These are phyloP conservation scores for Ooceraea biroi DNA, from an alignment of 1,140 invertebrate genomes.

Conservation along the genomic window DNA sequence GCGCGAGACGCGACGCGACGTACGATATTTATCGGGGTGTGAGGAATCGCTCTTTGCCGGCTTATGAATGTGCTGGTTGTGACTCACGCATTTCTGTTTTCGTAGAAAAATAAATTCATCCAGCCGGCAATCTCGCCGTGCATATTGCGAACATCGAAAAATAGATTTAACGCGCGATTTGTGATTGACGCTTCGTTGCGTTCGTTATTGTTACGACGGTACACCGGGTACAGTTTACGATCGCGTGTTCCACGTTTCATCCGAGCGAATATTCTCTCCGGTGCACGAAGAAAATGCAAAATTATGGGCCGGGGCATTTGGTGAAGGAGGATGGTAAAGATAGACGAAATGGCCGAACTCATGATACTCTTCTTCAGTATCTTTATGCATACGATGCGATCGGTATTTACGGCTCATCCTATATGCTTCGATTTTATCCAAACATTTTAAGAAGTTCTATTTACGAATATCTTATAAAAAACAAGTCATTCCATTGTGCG, in stretches of 20 bases:
- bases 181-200: slow-evolving; percentile 41
- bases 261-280: slow-evolving; percentile 22
- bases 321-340: background rate
- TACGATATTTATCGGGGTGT: background rate
- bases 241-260: slow-evolving; percentile 1
- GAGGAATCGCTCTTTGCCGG: slow-evolving; percentile 17
- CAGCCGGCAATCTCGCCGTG: background rate
- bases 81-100: slow-evolving; percentile 37
- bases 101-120: slow-evolving; percentile 7
- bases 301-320: background rate
- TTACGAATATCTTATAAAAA: background rate
- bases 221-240: slow-evolving; percentile 15
- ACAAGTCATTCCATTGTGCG: slow-evolving; percentile 9
- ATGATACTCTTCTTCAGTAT: background rate
- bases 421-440: background rate
- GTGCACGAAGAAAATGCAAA: background rate
- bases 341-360: background rate
- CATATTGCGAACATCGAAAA: slow-evolving; percentile 24
- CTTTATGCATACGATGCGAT: background rate
- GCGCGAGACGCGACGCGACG: too few relatives aligned
- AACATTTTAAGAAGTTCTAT: background rate
- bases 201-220: slow-evolving; percentile 45
- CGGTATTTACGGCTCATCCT: background rate
- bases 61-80: slow-evolving; percentile 3
- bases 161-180: slow-evolving; percentile 42